Evolutionary conservation across 2,888 invertebrate genomes (phyloP).

Genomic region (Thelaira solivaga): DNA sequence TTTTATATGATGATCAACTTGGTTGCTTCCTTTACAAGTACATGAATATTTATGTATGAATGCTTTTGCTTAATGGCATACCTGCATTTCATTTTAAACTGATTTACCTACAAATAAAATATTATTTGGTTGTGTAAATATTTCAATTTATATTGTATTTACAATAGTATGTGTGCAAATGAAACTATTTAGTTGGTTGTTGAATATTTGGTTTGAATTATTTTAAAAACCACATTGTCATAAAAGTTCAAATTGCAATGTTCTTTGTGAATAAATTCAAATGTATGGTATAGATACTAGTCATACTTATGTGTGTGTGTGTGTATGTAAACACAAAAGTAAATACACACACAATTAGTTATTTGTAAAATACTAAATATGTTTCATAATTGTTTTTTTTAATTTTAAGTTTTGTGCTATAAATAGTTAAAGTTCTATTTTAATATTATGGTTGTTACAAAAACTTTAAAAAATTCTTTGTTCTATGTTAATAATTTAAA

Average conservation of each 20-base stretch:
- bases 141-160: neutral
- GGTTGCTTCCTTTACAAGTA: no score
- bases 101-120: neutral
- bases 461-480: no score
- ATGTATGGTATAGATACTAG: no score
- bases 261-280: slow-evolving; percentile 33
- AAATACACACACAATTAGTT: neutral
- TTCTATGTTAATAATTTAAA: no score
- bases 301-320: neutral
- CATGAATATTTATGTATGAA: no score
- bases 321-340: neutral
- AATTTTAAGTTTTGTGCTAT: no score
- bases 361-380: no score
- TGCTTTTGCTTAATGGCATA: neutral
- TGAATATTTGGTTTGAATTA: slow-evolving; percentile 38
- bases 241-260: slow-evolving; percentile 52
- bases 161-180: neutral
- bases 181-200: slow-evolving; percentile 37
- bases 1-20: no score
- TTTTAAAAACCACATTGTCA: slow-evolving; percentile 54
- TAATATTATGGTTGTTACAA: no score
- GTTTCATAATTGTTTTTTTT: no score
- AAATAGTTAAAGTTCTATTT: no score
- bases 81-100: neutral
- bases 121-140: neutral